Percentiles rank a stretch among this genome's conserved stretches.
Evolutionary conservation across 2,888 invertebrate genomes (phyloP).

Genomic region (Conomelus anceps): DNA sequence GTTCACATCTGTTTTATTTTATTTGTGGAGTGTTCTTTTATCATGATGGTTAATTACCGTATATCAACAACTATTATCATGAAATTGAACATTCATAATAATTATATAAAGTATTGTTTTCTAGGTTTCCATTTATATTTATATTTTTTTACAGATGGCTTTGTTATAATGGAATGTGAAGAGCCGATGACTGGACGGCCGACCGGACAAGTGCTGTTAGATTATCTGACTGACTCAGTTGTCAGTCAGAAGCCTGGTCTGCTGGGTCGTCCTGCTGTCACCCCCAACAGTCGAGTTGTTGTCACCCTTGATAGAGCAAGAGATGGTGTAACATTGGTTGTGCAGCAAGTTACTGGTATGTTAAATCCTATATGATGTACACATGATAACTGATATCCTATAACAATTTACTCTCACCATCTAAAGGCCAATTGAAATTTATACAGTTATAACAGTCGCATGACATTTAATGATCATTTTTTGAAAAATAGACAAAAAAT

Average conservation of each 20-base stretch:
- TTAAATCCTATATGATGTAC: slow-evolving; percentile 23
- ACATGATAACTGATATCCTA: neutral
- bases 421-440: neutral
- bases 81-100: too few species aligned
- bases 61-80: too few species aligned
- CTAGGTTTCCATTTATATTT: neutral
- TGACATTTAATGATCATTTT: too few species aligned
- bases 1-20: too few species aligned
- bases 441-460: neutral
- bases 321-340: slow-evolving; percentile 53
- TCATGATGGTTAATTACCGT: too few species aligned
- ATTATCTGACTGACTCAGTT: slow-evolving; percentile 65
- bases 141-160: slow-evolving; percentile 51
- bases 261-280: slow-evolving; percentile 58
- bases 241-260: slow-evolving; percentile 55
- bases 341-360: slow-evolving; percentile 56
- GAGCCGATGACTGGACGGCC: slow-evolving; percentile 57
- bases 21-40: too few species aligned
- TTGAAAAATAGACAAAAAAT: too few species aligned
- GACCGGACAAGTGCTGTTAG: slow-evolving; percentile 60
- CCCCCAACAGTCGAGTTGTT: slow-evolving; percentile 62
- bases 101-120: too few species aligned
- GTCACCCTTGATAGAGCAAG: slow-evolving; percentile 57
- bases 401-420: neutral
- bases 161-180: slow-evolving; percentile 62